Conservation (phyloP, 1,140 invertebrate species). For the Gonatopus flavifemur region DNA sequence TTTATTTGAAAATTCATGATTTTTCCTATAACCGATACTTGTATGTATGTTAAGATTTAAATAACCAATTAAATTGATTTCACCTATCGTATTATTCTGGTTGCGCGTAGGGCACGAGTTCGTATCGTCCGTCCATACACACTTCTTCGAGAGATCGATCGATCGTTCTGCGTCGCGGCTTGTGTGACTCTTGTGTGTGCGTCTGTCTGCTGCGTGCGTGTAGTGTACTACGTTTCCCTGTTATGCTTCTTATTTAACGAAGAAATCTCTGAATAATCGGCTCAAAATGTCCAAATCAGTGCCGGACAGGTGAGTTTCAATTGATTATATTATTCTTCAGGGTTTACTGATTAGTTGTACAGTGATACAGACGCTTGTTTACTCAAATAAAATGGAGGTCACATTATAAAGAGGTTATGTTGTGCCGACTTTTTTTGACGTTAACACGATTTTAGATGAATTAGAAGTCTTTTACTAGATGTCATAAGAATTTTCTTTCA, state of each 20-base stretch:
- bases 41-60: no score
- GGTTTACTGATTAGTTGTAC: background rate
- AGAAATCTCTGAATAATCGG: constrained; percentile 11
- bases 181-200: constrained; percentile 15
- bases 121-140: no score
- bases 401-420: constrained; percentile 36
- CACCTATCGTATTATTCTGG: no score
- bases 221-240: constrained; percentile 24
- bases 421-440: background rate
- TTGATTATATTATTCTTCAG: background rate
- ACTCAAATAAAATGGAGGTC: constrained; percentile 5
- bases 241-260: constrained; percentile 22
- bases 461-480: no score
- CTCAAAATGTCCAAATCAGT: constrained; percentile 37
- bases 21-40: no score
- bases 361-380: background rate
- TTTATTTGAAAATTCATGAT: no score
- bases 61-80: no score
- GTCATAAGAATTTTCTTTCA: no score
- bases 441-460: background rate
- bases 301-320: constrained; percentile 35
- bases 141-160: constrained; percentile 33
- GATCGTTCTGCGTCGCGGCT: constrained; percentile 17
- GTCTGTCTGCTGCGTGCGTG: constrained; percentile 22
- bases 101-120: no score